Evolutionary conservation across 1,140 invertebrate species (phyloP), one percentile per base, ranked within the genome.

Genomic region (Aricia agestis): DNA sequence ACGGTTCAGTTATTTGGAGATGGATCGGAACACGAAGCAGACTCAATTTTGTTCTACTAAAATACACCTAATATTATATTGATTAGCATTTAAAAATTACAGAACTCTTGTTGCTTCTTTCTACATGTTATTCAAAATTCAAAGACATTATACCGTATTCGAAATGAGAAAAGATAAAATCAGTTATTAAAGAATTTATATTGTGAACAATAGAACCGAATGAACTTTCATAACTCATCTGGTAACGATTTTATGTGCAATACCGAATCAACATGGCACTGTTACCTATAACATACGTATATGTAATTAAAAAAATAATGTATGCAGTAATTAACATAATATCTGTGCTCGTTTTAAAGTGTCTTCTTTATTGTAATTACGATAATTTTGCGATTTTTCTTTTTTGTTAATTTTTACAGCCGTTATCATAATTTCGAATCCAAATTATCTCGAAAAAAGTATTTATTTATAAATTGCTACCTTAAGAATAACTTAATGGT

Each of bases 291-390:
- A n/a, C n/a, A n/a, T n/a, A n/a, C n/a, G n/a, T n/a, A n/a, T 52
- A 52, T 13, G 45, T 63, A 63, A 63, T 63, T 63, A 63, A 19
- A 63, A 61, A 63, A 63, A 25, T 63, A 63, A 63, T 63, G 4
- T 63, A 63, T 25, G 59, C 59, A 25, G 25, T 63, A 63, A 63
- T 63, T 63, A 63, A 6, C 18, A 63, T 63, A 63, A 63, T 63
- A 63, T 63, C 59, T 63, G 59, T 63, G 59, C 59, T 63, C 59
- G 6, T 63, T 63, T 63, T 25, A 63, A 63, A 63, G 0, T 63
- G 59, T 63, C 59, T 63, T 63, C 59, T 63, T 63, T 19, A 63
- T 63, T 19, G 19, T 63, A 63, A 63, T 63, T 63, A 63, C 18
- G 18, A 31, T 63, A 19, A 63, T 63, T 63, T 18, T 25, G 59